Evolutionary conservation across 2,113 vertebrate genomes (phyloP), one percentile per base, ranked within the genome.

Genomic region (Urocolius indicus): DNA sequence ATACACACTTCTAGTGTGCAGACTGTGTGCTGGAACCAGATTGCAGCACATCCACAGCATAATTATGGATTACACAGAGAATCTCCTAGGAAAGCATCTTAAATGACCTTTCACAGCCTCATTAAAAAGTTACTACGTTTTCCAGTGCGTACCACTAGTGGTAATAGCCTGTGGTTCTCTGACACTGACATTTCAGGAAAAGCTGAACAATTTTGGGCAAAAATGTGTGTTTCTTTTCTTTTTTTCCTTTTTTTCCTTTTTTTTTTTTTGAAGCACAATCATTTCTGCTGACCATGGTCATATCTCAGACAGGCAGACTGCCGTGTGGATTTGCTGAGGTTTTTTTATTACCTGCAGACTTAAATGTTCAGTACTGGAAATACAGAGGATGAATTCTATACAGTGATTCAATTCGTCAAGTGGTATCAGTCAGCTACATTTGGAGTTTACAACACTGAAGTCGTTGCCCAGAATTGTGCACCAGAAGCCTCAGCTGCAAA

Each of bases 241-340:
- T 73, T 83, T 89, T 81, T 73, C 80, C 38, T 41, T 41, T 41
- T 41, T 41, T 54, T 62, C 54, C 11, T 0, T 11, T 12, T 15
- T 54, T 89, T 81, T 73, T 83, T 10, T 11, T 72, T 78, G 54
- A 79, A 76, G 52, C 36, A 57, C 5, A 93, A 36, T 41, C 4
- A 67, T 84, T 93, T 90, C 77, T 90, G 48, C 76, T 81, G 69
- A 72, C 34, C 92, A 22, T 57, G 87, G n/a, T 21, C 29, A 49
- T 36, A 63, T 49, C 36, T 38, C 80, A 66, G 38, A 63, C 55
- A 36, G n/a, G 29, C 69, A 73, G 22, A 45, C 61, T 81, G 68
- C 18, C 51, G 66, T 23, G 38, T 12, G 12, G 38, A 41, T 41
- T 41, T 41, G 38, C 38, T 41, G 26, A 30, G 34, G 10, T 19